Evolutionary conservation across 2,797 vertebrate species (phyloP), one percentile per base, ranked within the genome.

Genomic region (Vireo griseus): DNA sequence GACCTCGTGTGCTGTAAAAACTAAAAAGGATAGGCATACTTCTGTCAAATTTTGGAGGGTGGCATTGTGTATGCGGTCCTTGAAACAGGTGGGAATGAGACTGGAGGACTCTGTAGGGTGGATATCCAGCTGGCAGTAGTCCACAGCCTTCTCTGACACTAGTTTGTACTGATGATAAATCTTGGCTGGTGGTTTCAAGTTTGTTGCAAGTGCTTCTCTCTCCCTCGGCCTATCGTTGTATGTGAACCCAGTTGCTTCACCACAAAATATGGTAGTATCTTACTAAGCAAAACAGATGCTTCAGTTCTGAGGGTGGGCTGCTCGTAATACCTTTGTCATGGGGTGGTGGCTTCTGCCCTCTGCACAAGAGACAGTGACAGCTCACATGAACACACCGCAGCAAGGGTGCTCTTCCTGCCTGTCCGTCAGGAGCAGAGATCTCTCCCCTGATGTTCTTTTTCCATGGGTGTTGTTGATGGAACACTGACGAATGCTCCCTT

Each of bases 201-300:
- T 39, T 79, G 48, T 63, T 91, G 61, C 37, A 51, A 17, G 29
- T 40, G 61, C 50, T 90, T 51, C 25, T 39, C 40, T 76, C 9
- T 90, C 11, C 47, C 33, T 58, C 73, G 40, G 15, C 9, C 52
- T 50, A 0, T 26, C 18, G 15, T 47, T 45, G n/a, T 21, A n/a
- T 16, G 22, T 59, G 33, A 69, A 51, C 44, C 48, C 37, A 19
- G 33, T 50, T 0, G 0, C 21, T 77, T 7, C 1, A 1, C 25
- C 37, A 13, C 16, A 33, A 50, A 75, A 29, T 31, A 11, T 2
- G 12, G 2, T 2, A 18, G 5, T 54, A 9, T 33, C 71, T 75
- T 35, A 9, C 11, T n/a, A 5, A 51, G 20, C 12, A 11, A 65
- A 20, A 61, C 7, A 25, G 21, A 61, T 18, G 15, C n/a, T 48